Evolutionary conservation across 2,888 invertebrate species (phyloP), one percentile per base, ranked within the genome.

Genomic region (Strigamia transsilvanica): DNA sequence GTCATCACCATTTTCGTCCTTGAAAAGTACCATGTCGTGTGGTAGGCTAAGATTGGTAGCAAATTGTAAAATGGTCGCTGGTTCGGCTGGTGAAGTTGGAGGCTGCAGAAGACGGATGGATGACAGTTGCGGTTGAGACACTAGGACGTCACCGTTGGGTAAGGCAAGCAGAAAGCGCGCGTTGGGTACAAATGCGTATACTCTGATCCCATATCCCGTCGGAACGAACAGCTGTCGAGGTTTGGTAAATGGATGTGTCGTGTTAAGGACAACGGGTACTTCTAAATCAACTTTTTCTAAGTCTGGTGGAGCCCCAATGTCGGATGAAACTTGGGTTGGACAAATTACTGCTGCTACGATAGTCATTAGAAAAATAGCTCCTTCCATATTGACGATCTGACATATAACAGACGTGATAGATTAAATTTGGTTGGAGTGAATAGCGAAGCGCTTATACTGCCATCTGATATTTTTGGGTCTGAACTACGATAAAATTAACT

Each of bases 21-120:
- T 21, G 80, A n/a, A 38, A 46, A 56, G 56, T 2, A 80, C 21
- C 51, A 80, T 46, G 80, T 80, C 80, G 56, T 80, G 80, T 15
- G 80, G 80, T 10, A 6, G 34, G 9, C 23, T 18, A 23, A 46
- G 56, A 13, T 27, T 27, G 27, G 10, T 51, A 15, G 9, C 7
- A 27, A 80, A 80, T 21, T 56, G 56, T 7, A 21, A 27, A 23
- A 27, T 7, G 10, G 23, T 13, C 21, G 56, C 56, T 23, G 15
- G 2, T 13, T 56, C 15, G 21, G 10, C 38, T 3, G 13, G 9
- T n/a, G 56, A n/a, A 21, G 5, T 80, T 9, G 34, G 23, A 12
- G 18, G 23, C 13, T 38, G 80, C 9, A 80, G 15, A 9, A 80
- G 80, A 56, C 23, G 56, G 51, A 80, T 56, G 27, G 21, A n/a